Conservation (phyloP, 2,888 invertebrate species). For the Tiliacea citrago region DNA sequence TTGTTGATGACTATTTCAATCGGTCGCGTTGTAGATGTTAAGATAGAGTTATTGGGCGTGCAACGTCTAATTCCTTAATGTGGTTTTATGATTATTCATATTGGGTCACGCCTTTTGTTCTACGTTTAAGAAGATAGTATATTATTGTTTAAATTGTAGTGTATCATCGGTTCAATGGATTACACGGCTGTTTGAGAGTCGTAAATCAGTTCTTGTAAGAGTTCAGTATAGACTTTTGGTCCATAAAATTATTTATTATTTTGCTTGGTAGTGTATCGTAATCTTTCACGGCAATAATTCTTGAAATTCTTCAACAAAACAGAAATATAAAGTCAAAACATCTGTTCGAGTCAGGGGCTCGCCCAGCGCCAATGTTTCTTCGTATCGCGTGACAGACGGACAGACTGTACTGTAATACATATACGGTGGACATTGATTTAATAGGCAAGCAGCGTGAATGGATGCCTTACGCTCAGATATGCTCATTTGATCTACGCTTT, state of each 20-base stretch:
- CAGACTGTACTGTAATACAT: constrained; percentile 74
- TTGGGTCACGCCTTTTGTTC: constrained; percentile 84
- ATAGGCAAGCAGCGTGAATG: constrained; percentile 78
- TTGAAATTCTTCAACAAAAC: constrained; percentile 55
- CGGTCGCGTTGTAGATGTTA: constrained; percentile 78
- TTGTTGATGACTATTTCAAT: constrained; percentile 83
- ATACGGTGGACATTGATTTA: constrained; percentile 87
- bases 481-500: constrained; percentile 76
- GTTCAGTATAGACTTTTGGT: constrained; percentile 22
- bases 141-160: constrained; percentile 55
- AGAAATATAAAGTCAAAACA: constrained; percentile 57
- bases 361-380: constrained; percentile 70
- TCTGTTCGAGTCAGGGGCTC: constrained; percentile 58
- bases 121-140: constrained; percentile 66
- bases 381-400: constrained; percentile 77
- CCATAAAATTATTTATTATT: constrained; percentile 40
- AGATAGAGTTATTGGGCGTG: constrained; percentile 85
- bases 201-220: constrained; percentile 54
- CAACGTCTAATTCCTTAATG: constrained; percentile 84
- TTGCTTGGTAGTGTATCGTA: constrained; percentile 21
- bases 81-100: constrained; percentile 84
- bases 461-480: constrained; percentile 72
- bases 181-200: constrained; percentile 43
- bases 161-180: constrained; percentile 59
- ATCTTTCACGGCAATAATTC: constrained; percentile 39